Percentiles rank a stretch among this genome's conserved stretches.
Conservation (phyloP, 2,888 invertebrate genomes). For the Drosophila recens region DNA sequence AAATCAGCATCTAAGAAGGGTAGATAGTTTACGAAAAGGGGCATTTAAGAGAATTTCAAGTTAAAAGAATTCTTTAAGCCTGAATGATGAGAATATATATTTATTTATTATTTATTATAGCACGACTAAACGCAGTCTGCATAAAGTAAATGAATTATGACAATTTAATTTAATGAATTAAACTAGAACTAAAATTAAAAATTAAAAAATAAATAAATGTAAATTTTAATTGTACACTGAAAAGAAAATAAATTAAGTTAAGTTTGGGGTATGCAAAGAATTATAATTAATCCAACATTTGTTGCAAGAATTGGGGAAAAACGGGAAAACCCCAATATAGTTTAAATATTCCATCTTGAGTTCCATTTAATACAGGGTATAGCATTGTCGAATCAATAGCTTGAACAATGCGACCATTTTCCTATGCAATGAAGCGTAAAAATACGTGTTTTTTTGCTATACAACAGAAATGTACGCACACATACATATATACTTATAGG, state of each 20-base stretch:
- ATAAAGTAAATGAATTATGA: no score
- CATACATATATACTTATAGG: constrained; percentile 8
- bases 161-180: no score
- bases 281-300: no score
- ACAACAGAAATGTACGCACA: constrained; percentile 40
- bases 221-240: no score
- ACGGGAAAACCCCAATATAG: not conserved
- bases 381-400: not conserved
- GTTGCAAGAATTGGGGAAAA: no score
- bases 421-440: constrained; percentile 76
- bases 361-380: constrained; percentile 34
- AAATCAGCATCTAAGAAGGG: not conserved
- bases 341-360: not conserved
- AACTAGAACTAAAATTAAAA: no score
- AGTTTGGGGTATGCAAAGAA: no score
- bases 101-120: no score
- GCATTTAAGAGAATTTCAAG: not conserved
- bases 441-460: constrained; percentile 58
- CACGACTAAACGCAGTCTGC: no score
- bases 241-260: no score
- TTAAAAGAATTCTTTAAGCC: not conserved
- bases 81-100: not conserved
- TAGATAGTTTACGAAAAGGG: not conserved
- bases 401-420: constrained; percentile 61
- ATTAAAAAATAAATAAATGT: no score